A percentile compares a stretch with the other conserved stretches of the same genome.
Evolutionary conservation across 2,113 vertebrate species (phyloP).

Genomic region (Sinocyclocheilus anophthalmus): DNA sequence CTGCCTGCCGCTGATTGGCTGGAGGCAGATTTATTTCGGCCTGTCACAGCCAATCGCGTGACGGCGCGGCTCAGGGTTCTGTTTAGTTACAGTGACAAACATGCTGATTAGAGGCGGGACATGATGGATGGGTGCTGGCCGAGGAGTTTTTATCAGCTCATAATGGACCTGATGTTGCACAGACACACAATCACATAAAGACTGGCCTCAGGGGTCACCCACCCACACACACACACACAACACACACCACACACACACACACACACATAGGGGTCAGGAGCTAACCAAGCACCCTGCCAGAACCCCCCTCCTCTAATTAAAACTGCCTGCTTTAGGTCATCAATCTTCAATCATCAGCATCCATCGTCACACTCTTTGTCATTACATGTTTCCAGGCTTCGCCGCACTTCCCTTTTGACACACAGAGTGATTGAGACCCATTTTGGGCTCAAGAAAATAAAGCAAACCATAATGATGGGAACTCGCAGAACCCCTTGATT

Average conservation of each 20-base stretch:
- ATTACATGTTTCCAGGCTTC: constrained; percentile 45
- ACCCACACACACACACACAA: constrained; percentile 17
- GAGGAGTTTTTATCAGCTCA: constrained; percentile 82
- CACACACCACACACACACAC: constrained; percentile 39
- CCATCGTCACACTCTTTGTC: constrained; percentile 44
- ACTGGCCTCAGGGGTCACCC: constrained; percentile 62
- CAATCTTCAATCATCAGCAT: too few species aligned
- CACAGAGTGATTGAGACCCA: constrained; percentile 53
- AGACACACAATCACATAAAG: constrained; percentile 67
- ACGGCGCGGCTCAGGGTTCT: constrained; percentile 70
- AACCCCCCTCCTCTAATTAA: too few species aligned
- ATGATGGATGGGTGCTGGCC: constrained; percentile 84
- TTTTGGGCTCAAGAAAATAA: constrained; percentile 49
- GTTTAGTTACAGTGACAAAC: constrained; percentile 87
- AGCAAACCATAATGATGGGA: constrained; percentile 47
- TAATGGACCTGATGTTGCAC: constrained; percentile 83
- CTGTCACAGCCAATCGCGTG: constrained; percentile 83
- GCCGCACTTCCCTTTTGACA: constrained; percentile 29
- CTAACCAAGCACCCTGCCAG: constrained; percentile 76
- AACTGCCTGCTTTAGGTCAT: constrained; percentile 81
- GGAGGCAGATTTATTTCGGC: constrained; percentile 82
- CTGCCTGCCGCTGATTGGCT: constrained; percentile 78
- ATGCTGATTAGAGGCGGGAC: constrained; percentile 80
- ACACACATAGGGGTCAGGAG: constrained; percentile 75
- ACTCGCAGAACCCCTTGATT: constrained; percentile 52